These are phyloP conservation scores for Hemibagrus wyckioides DNA, from an alignment of 2,113 vertebrate species.

Conservation along the genomic window DNA sequence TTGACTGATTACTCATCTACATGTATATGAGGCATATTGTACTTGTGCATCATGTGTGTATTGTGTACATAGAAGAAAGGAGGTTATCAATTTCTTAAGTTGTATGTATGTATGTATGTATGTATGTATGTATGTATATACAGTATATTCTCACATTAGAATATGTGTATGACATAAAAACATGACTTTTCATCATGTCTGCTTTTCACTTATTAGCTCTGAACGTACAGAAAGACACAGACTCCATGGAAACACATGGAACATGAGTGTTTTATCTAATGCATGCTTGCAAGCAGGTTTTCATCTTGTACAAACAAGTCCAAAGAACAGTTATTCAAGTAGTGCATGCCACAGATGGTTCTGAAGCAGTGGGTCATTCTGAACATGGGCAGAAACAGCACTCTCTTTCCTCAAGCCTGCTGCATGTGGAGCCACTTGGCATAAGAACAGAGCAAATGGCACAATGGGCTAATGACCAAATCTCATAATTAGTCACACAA, in stretches of 20 bases:
- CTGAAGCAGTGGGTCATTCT: conserved; percentile 40
- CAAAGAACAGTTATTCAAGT: conserved; percentile 44
- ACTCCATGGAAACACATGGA: conserved; percentile 14
- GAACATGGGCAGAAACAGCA: conserved; percentile 57
- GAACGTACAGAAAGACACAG: not conserved
- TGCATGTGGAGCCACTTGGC: conserved; percentile 60
- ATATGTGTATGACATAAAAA: not conserved
- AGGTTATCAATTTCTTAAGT: conserved; percentile 26
- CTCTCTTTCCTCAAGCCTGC: conserved; percentile 51
- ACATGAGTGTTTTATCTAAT: not conserved
- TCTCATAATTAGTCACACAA: conserved; percentile 41
- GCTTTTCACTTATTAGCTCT: not conserved
- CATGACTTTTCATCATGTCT: not conserved
- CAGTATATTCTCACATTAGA: too few species aligned
- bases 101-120: too few species aligned
- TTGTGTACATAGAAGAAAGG: not conserved
- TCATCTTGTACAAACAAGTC: conserved; percentile 33
- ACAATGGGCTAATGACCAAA: conserved; percentile 39
- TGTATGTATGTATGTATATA: too few species aligned
- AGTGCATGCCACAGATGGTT: conserved; percentile 40
- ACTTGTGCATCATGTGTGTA: not conserved
- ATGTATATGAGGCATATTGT: conserved; percentile 60
- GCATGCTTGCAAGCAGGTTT: conserved; percentile 25
- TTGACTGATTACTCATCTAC: conserved; percentile 72
- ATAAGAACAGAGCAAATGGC: conserved; percentile 41